A percentile compares a stretch with the other conserved stretches of the same genome.
Evolutionary conservation across 2,797 vertebrate species (phyloP).

Genomic region (Brotula barbata): DNA sequence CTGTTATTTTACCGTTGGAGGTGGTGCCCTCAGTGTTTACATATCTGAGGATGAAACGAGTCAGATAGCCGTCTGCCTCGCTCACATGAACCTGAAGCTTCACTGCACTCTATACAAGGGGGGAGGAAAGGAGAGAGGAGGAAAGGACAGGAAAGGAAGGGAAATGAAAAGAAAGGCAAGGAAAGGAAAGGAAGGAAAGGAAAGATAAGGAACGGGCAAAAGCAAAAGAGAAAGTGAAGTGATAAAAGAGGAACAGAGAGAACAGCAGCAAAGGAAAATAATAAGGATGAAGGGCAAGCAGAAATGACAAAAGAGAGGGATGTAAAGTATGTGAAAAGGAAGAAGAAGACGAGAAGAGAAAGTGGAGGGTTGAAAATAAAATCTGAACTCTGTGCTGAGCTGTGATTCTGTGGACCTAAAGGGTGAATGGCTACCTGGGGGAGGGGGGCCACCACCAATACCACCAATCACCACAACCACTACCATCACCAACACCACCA

Average conservation of each 20-base stretch:
- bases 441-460: slow-evolving; percentile 7
- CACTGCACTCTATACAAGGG: slow-evolving; percentile 79
- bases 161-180: no score
- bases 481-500: no score
- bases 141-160: not conserved
- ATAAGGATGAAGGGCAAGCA: not conserved
- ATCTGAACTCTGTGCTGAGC: slow-evolving; percentile 30
- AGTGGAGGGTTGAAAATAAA: slow-evolving; percentile 7
- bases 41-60: slow-evolving; percentile 89
- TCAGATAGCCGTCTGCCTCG: slow-evolving; percentile 88
- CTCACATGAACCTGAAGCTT: slow-evolving; percentile 86
- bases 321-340: slow-evolving; percentile 4
- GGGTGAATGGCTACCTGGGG: not conserved
- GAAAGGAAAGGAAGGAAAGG: not conserved
- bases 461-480: slow-evolving; percentile 11
- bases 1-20: slow-evolving; percentile 89
- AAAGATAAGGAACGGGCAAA: not conserved
- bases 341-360: not conserved
- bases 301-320: not conserved
- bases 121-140: slow-evolving; percentile 1
- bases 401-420: slow-evolving; percentile 58
- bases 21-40: slow-evolving; percentile 83
- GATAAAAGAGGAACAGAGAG: not conserved
- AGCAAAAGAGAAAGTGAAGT: not conserved
- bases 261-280: not conserved